Evolutionary conservation across 2,797 vertebrate genomes (phyloP).

Genomic region (Fistularia commersonii): DNA sequence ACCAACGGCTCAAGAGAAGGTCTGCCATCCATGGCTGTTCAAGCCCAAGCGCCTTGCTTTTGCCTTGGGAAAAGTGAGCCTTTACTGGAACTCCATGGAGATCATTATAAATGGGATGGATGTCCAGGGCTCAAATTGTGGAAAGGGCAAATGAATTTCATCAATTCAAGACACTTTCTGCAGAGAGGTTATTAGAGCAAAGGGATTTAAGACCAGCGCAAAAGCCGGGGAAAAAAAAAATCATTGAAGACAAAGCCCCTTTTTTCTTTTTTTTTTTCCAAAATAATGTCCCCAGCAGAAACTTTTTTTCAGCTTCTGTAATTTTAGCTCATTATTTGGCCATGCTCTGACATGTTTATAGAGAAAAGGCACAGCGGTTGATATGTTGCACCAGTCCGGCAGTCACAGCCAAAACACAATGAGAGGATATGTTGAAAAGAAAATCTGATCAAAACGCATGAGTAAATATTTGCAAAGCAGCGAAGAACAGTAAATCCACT

Average conservation of each 20-base stretch:
- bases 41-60: slow-evolving; percentile 15
- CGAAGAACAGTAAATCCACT: slow-evolving; percentile 23
- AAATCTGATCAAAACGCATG: slow-evolving; percentile 35
- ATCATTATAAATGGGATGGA: slow-evolving; percentile 37
- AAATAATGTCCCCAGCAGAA: slow-evolving; percentile 33
- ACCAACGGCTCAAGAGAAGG: slow-evolving; percentile 40
- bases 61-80: slow-evolving; percentile 39
- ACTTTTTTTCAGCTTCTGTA: slow-evolving; percentile 49
- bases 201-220: slow-evolving; percentile 41
- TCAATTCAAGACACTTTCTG: slow-evolving; percentile 51
- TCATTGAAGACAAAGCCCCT: slow-evolving; percentile 25
- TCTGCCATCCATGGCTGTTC: slow-evolving; percentile 26
- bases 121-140: slow-evolving; percentile 47
- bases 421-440: slow-evolving; percentile 35
- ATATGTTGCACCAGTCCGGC: slow-evolving; percentile 66
- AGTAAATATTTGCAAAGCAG: slow-evolving; percentile 24
- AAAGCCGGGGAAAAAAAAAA: slow-evolving; percentile 31
- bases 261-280: slow-evolving; percentile 6
- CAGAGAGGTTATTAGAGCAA: slow-evolving; percentile 56
- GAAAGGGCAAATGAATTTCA: slow-evolving; percentile 60
- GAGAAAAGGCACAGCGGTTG: slow-evolving; percentile 43
- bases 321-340: slow-evolving; percentile 52
- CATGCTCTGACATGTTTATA: slow-evolving; percentile 51
- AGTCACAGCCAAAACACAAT: slow-evolving; percentile 63
- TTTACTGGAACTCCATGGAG: slow-evolving; percentile 42